A percentile compares a stretch with the other conserved stretches of the same genome.
phyloP scores from a whole-genome alignment of 2,113 vertebrate genomes.

The Coregonus clupeaformis region DNA sequence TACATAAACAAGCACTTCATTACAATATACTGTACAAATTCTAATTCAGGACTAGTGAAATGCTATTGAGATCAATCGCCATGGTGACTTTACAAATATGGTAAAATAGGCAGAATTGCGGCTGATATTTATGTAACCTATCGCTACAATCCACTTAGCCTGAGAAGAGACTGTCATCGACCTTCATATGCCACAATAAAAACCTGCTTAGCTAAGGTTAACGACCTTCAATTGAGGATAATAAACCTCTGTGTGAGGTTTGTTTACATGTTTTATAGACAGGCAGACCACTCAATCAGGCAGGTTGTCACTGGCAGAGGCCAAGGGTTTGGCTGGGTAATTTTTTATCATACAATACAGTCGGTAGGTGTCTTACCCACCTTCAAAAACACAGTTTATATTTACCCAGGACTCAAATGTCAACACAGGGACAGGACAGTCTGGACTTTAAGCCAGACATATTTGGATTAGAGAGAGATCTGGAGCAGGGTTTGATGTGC shows the following conservation, averaged over 20 bases:
- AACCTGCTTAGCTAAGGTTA: neutral
- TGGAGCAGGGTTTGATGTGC: conserved; percentile 30
- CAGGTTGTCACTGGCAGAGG: neutral
- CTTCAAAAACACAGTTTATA: conserved; percentile 42
- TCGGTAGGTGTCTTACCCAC: neutral
- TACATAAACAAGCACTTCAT: conserved; percentile 18
- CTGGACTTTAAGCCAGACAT: conserved; percentile 31
- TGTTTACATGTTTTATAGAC: conserved; percentile 11
- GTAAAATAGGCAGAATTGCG: neutral
- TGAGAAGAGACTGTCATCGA: neutral
- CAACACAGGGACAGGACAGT: conserved; percentile 24
- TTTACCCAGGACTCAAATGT: conserved; percentile 35
- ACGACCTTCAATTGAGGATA: neutral
- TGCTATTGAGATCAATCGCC: conserved; percentile 2
- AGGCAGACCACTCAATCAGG: neutral
- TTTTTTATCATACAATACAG: neutral
- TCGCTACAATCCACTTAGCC: neutral
- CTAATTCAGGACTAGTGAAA: conserved; percentile 6
- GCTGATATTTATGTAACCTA: neutral
- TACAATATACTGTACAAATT: neutral
- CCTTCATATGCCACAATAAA: conserved; percentile 7
- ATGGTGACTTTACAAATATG: neutral
- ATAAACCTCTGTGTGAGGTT: neutral
- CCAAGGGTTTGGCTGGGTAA: neutral
- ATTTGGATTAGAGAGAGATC: conserved; percentile 34